phyloP scores from a whole-genome alignment of 2,797 vertebrate genomes.

The Rhodeus uyekii region DNA sequence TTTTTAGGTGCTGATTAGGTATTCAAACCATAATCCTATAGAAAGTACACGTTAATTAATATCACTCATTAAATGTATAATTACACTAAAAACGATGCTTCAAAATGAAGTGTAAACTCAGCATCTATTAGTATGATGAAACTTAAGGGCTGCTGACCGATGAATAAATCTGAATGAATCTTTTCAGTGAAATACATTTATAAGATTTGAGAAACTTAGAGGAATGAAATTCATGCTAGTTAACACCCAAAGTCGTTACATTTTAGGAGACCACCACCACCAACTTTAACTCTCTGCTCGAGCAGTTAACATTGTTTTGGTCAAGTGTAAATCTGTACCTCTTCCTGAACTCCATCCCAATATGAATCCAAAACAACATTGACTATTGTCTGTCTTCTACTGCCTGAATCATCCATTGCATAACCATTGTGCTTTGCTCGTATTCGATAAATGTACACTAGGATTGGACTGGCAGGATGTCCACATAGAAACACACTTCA shows the following conservation, averaged over 20 bases:
- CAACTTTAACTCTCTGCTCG: not conserved
- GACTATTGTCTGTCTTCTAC: not conserved
- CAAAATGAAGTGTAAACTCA: not conserved
- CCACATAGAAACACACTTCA: conserved; percentile 67
- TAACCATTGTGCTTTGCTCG: conserved; percentile 64
- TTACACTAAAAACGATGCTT: not conserved
- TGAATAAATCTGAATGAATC: not conserved
- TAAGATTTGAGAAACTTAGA: not conserved
- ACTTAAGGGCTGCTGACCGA: not conserved
- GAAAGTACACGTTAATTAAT: no score
- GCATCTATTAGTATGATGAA: not conserved
- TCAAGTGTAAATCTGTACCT: not conserved
- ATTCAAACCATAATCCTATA: no score
- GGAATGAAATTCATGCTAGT: not conserved
- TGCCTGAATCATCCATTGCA: conserved; percentile 57
- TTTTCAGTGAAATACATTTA: not conserved
- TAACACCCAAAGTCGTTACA: not conserved
- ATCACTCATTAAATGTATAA: no score
- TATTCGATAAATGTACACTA: conserved; percentile 73
- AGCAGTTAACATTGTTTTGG: not conserved
- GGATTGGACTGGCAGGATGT: conserved; percentile 62
- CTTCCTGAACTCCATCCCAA: not conserved
- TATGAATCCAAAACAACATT: not conserved
- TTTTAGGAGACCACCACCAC: not conserved
- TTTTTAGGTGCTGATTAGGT: no score